These are phyloP conservation scores for Zhengitettix transpicula DNA, from an alignment of 2,888 invertebrate genomes.

Conservation along the genomic window DNA sequence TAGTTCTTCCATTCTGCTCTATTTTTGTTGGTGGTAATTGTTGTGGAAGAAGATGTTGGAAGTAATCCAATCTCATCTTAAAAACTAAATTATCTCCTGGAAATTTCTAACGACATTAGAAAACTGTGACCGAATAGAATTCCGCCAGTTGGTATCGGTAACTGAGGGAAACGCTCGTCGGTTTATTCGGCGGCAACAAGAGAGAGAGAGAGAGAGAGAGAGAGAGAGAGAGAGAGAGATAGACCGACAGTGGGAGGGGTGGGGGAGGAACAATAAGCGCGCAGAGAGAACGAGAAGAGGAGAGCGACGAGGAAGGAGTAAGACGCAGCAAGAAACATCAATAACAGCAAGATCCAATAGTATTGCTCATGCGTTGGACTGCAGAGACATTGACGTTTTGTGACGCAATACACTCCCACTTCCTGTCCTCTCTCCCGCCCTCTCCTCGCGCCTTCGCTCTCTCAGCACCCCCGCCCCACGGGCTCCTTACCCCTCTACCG, in stretches of 20 bases:
- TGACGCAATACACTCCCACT: background rate
- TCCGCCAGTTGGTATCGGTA: background rate
- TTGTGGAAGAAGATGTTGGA: background rate
- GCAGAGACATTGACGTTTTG: background rate
- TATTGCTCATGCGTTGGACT: background rate
- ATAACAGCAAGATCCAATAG: background rate
- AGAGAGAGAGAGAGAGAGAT: background rate
- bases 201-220: background rate
- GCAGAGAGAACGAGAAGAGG: background rate
- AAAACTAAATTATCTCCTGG: background rate
- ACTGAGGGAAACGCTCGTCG: background rate
- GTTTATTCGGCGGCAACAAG: background rate
- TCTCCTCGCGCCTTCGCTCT: background rate
- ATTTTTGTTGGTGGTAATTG: no score
- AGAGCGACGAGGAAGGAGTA: background rate
- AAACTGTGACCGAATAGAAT: background rate
- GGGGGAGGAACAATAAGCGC: background rate
- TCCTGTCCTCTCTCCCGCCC: background rate
- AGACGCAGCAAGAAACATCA: background rate
- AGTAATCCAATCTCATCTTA: background rate
- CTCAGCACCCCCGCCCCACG: background rate
- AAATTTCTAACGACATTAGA: background rate
- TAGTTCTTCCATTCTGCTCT: no score
- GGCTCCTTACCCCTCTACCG: background rate
- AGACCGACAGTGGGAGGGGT: background rate